Evolutionary conservation across 2,113 vertebrate genomes (phyloP).

Genomic region (Meleagris gallopavo): DNA sequence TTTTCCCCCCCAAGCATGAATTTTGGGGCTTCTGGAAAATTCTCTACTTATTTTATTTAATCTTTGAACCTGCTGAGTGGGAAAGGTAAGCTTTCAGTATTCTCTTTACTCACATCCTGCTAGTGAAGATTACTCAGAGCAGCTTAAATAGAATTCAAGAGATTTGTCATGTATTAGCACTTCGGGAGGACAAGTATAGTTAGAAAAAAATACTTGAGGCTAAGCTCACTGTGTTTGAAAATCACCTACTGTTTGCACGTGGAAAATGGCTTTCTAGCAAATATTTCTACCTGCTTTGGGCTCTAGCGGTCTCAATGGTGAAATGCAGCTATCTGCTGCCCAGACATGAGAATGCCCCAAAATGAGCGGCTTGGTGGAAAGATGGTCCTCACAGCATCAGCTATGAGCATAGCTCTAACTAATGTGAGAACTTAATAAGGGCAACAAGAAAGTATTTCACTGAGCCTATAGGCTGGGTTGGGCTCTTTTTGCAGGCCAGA

Average conservation of each 20-base stretch:
- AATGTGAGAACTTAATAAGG: not conserved
- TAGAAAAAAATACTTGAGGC: not conserved
- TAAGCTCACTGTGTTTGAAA: conserved; percentile 14
- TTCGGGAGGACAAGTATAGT: conserved; percentile 9
- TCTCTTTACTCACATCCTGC: conserved; percentile 1
- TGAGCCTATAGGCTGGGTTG: not conserved
- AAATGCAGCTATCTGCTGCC: not conserved
- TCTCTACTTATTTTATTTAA: not conserved
- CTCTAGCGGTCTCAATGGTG: not conserved
- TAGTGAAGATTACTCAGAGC: conserved; percentile 55
- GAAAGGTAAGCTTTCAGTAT: conserved; percentile 25
- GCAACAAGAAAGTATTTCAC: not conserved
- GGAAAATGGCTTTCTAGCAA: not conserved
- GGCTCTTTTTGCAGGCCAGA: not conserved
- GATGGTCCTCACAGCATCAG: not conserved
- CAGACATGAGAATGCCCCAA: not conserved
- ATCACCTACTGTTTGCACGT: not conserved
- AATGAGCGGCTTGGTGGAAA: not conserved
- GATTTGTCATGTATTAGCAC: conserved; percentile 39
- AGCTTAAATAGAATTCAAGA: conserved; percentile 53
- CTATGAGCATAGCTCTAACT: not conserved
- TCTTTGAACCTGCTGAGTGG: not conserved
- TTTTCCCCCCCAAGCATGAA: not conserved
- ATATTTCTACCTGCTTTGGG: not conserved
- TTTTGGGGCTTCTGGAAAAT: conserved; percentile 8